Evolutionary conservation across 2,797 vertebrate genomes (phyloP).

Genomic region (Pangasius mekongensis): DNA sequence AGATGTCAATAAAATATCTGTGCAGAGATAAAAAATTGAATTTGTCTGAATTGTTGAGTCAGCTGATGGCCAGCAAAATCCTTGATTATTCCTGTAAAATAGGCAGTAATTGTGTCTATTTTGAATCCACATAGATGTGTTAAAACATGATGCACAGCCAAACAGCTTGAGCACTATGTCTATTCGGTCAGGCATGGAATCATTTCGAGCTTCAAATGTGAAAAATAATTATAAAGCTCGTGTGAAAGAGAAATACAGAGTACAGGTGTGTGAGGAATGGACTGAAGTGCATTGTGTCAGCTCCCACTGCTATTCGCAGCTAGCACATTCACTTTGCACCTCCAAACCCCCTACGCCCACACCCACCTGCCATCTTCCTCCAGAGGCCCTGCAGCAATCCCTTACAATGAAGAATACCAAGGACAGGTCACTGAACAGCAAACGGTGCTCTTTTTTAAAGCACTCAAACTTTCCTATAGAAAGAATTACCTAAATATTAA

Average conservation of each 20-base stretch:
- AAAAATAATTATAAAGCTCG: conserved; percentile 32
- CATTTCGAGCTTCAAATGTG: conserved; percentile 13
- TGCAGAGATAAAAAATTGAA: neutral
- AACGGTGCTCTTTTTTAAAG: conserved; percentile 47
- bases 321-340: conserved; percentile 63
- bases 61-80: neutral
- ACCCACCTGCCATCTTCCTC: conserved; percentile 31
- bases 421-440: conserved; percentile 51
- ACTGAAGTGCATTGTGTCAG: conserved; percentile 14
- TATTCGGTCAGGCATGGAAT: neutral
- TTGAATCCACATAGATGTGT: neutral
- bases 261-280: neutral
- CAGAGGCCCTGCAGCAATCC: conserved; percentile 49
- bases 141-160: neutral
- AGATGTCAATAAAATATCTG: neutral
- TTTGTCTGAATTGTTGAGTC: neutral
- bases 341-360: conserved; percentile 42
- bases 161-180: neutral
- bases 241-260: conserved; percentile 35
- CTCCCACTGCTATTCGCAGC: conserved; percentile 50
- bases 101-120: neutral
- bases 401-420: conserved; percentile 48
- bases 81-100: neutral
- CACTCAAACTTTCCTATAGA: conserved; percentile 25
- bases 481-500: conserved; percentile 27